Conservation (phyloP, 2,113 vertebrate species). For the Rhombomys opimus region DNA sequence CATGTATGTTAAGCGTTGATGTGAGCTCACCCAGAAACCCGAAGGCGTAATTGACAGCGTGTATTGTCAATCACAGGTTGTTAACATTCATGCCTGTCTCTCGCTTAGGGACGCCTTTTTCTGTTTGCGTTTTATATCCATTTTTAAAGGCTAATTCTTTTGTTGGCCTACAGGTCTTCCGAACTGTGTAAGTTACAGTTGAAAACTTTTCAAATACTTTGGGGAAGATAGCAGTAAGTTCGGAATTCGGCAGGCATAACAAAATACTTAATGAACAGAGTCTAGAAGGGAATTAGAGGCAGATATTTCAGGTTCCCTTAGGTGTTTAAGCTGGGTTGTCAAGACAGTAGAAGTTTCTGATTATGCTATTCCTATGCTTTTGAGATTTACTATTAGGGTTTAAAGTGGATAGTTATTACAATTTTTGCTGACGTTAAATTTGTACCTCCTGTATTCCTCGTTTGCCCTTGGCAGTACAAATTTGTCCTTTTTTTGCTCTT, state of each 20-base stretch:
- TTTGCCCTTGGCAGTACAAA: background rate
- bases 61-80: background rate
- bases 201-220: background rate
- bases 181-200: slow-evolving; percentile 6
- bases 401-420: background rate
- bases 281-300: background rate
- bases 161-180: background rate
- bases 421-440: slow-evolving; percentile 36
- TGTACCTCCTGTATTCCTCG: background rate
- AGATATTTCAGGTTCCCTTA: background rate
- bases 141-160: background rate
- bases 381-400: background rate
- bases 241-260: background rate
- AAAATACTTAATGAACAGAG: background rate
- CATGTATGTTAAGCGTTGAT: background rate
- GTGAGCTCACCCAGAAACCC: background rate
- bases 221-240: background rate
- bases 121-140: background rate
- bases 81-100: background rate
- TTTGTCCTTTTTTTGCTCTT: slow-evolving; percentile 17
- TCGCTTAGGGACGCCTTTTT: background rate
- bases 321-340: background rate
- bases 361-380: background rate
- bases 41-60: background rate
- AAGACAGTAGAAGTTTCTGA: slow-evolving; percentile 15